Evolutionary conservation across 2,113 vertebrate genomes (phyloP), one percentile per base, ranked within the genome.

Genomic region (Micronycteris hirsuta): DNA sequence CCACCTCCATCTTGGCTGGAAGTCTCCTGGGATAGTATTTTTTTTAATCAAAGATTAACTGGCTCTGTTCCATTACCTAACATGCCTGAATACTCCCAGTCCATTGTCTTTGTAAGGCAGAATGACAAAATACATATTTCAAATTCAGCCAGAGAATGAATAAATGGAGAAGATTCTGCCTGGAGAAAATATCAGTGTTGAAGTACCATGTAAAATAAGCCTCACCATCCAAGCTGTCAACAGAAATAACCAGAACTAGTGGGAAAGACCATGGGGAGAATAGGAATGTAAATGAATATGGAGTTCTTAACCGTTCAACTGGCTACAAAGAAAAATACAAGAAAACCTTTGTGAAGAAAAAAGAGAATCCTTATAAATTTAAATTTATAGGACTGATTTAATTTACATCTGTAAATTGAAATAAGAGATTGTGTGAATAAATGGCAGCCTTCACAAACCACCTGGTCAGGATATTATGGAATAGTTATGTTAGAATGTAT

Each of bases 101-200:
- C 52, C 47, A 86, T 84, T 83, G 73, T 63, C 47, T 89, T 36
- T 36, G 6, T 56, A 89, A 89, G 36, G 26, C 47, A 71, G 82
- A 78, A 94, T 97, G 88, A 92, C 81, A 97, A 83, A 93, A 95
- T 86, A 83, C 93, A 94, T 86, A 96, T 97, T 92, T 91, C 63
- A 45, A 54, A 85, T 47, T 56, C 19, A 86, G 77, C 38, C 68
- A 80, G 73, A 86, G 63, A 89, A 86, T 86, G 77, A 96, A 94
- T 24, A n/a, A 83, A 47, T 13, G 0, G 7, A 2, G 80, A 73
- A 24, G 87, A 82, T 22, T 92, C 26, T 86, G 0, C 4, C 86
- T 45, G 28, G 78, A 78, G 68, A 86, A 96, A 58, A 56, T 43
- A 87, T 26, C 38, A 87, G 20, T 22, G 14, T 54, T 65, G 12